Conservation (phyloP, 2,888 invertebrate species). For the Furcula furcula region DNA sequence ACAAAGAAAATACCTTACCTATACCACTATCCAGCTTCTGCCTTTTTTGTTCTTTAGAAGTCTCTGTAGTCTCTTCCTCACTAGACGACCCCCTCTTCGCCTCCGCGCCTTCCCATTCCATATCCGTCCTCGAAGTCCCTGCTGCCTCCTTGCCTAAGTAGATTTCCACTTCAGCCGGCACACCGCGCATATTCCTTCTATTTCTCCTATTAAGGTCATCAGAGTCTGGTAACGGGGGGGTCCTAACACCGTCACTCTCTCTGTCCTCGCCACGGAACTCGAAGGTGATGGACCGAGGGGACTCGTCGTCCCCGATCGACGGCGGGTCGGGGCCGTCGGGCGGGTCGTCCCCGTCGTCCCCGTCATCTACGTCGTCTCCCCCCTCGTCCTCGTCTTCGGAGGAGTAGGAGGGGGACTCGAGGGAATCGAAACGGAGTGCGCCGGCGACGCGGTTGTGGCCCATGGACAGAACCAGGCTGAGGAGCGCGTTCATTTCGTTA, state of each 20-base stretch:
- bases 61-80: conserved; percentile 24
- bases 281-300: conserved; percentile 30
- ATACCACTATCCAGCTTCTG: conserved; percentile 85
- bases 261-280: conserved; percentile 34
- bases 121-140: conserved; percentile 27
- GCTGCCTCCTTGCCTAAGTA: conserved; percentile 36
- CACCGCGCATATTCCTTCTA: conserved; percentile 9
- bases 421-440: conserved; percentile 55
- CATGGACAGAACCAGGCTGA: conserved; percentile 71
- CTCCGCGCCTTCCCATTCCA: conserved; percentile 33
- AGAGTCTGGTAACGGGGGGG: not conserved
- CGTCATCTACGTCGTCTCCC: conserved; percentile 8
- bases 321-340: conserved; percentile 4
- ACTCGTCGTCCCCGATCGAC: not conserved
- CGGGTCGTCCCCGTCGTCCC: conserved; percentile 5
- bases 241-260: not conserved
- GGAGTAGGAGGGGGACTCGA: conserved; percentile 37
- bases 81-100: conserved; percentile 20
- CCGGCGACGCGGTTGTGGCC: conserved; percentile 68
- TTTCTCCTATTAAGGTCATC: no score
- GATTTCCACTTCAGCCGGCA: conserved; percentile 43
- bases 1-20: no score
- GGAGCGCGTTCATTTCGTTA: conserved; percentile 74
- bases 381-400: conserved; percentile 29
- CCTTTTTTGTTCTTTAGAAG: conserved; percentile 42